Evolutionary conservation across 2,888 invertebrate genomes (phyloP).

Genomic region (Esperia sulphurella): DNA sequence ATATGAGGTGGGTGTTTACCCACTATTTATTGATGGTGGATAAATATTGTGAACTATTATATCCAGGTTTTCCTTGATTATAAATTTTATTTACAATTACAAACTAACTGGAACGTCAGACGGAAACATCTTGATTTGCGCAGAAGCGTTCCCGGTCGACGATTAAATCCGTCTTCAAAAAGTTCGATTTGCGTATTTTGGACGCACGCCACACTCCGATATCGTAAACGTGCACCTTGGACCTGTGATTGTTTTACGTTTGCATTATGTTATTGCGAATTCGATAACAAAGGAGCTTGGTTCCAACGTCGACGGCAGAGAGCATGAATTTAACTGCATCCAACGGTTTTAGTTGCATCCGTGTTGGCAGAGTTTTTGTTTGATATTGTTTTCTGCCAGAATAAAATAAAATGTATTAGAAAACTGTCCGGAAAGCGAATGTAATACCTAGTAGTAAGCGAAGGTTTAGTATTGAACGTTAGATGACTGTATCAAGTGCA

Average conservation of each 20-base stretch:
- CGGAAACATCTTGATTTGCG: conserved; percentile 9
- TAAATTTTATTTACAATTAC: background rate
- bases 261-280: conserved; percentile 1
- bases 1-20: too few species aligned
- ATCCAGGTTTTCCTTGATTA: too few species aligned
- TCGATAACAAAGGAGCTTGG: conserved; percentile 4
- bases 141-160: conserved; percentile 9
- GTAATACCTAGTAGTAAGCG: too few species aligned
- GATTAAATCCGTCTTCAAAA: conserved; percentile 28
- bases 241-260: conserved; percentile 6
- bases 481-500: too few species aligned
- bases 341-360: background rate
- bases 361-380: background rate
- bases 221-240: conserved; percentile 21
- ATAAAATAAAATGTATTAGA: background rate
- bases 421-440: background rate
- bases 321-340: background rate
- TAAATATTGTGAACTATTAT: background rate
- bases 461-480: too few species aligned
- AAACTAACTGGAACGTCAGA: background rate
- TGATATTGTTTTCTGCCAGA: background rate
- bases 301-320: background rate
- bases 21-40: background rate
- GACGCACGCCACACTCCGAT: conserved; percentile 28
- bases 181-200: conserved; percentile 37